Evolutionary conservation across 2,797 vertebrate species (phyloP).

Genomic region (Staurois parvus): DNA sequence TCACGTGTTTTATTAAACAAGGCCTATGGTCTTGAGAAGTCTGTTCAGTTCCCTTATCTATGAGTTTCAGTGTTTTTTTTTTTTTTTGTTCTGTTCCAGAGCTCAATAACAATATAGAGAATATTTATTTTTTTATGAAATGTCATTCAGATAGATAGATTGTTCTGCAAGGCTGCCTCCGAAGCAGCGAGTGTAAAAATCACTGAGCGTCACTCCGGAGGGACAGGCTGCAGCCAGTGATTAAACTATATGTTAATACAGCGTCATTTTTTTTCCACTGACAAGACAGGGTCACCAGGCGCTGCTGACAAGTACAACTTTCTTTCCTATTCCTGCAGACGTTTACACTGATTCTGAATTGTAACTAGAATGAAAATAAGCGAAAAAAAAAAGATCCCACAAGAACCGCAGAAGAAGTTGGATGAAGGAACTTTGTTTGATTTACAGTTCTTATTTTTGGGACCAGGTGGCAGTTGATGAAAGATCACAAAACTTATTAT

Average conservation of each 20-base stretch:
- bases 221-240: conserved; percentile 29
- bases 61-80: too few species aligned
- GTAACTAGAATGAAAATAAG: neutral
- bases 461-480: neutral
- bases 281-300: conserved; percentile 35
- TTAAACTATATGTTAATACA: conserved; percentile 46
- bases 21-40: neutral
- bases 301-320: conserved; percentile 9
- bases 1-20: neutral
- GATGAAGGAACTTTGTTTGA: neutral
- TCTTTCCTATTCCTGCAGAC: neutral
- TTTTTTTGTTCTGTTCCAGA: neutral
- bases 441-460: neutral
- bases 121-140: conserved; percentile 32
- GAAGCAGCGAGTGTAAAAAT: conserved; percentile 17
- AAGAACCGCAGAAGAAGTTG: neutral
- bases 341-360: neutral
- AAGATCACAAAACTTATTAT: neutral
- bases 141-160: conserved; percentile 41
- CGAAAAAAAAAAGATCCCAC: neutral
- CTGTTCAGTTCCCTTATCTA: neutral
- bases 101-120: conserved; percentile 10
- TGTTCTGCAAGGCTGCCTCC: conserved; percentile 12
- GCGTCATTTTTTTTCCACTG: conserved; percentile 24
- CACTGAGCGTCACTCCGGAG: neutral